phyloP scores from a whole-genome alignment of 2,113 vertebrate species.

The Mustela nigripes region DNA sequence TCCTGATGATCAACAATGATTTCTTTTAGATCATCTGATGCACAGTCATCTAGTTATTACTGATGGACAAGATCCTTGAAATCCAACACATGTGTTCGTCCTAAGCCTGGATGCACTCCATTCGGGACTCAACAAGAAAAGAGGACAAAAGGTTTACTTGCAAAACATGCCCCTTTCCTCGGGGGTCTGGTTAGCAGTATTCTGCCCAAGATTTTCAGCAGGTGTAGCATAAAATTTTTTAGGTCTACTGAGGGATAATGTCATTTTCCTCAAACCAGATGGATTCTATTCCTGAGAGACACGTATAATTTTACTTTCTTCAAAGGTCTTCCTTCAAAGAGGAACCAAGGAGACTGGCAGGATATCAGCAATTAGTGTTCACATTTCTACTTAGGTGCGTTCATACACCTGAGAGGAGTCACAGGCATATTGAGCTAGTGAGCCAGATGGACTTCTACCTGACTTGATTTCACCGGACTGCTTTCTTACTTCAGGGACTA shows the following conservation, averaged over 20 bases:
- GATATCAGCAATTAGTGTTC: slow-evolving; percentile 68
- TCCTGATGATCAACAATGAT: not conserved
- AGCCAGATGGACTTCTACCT: slow-evolving; percentile 50
- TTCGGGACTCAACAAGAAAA: not conserved
- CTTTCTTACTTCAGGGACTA: not conserved
- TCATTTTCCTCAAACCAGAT: slow-evolving; percentile 67
- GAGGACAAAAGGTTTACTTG: not conserved
- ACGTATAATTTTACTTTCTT: slow-evolving; percentile 70
- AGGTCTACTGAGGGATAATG: slow-evolving; percentile 52
- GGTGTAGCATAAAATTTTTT: slow-evolving; percentile 30
- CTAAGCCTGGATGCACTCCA: not conserved
- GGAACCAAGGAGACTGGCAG: slow-evolving; percentile 66
- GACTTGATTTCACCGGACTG: slow-evolving; percentile 22
- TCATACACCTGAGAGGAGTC: slow-evolving; percentile 43
- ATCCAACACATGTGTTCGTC: not conserved
- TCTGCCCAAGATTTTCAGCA: slow-evolving; percentile 62
- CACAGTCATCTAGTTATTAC: not conserved
- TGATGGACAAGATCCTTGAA: not conserved
- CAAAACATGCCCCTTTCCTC: slow-evolving; percentile 35
- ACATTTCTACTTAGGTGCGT: slow-evolving; percentile 38
- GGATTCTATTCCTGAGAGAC: slow-evolving; percentile 67
- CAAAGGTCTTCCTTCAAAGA: slow-evolving; percentile 13
- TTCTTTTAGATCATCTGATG: not conserved
- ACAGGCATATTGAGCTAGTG: not conserved
- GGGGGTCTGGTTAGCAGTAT: slow-evolving; percentile 7